Evolutionary conservation across 2,113 vertebrate genomes (phyloP).

Genomic region (Triplophysa tibetana): DNA sequence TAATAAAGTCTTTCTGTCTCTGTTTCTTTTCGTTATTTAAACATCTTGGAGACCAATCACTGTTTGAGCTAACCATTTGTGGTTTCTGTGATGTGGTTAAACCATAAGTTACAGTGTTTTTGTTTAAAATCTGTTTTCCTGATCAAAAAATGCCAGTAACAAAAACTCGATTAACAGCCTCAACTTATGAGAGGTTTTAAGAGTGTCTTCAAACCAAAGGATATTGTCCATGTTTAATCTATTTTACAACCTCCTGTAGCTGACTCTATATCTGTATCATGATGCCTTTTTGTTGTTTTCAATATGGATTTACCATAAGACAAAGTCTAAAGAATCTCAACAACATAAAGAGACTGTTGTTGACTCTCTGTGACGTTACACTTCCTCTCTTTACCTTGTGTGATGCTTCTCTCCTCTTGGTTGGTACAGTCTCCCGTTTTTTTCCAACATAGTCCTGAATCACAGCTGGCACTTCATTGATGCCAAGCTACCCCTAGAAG

Average conservation of each 20-base stretch:
- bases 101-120: constrained; percentile 1
- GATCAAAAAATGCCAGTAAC: neutral
- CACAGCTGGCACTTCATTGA: neutral
- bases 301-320: neutral
- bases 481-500: neutral
- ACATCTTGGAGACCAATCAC: neutral
- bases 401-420: neutral
- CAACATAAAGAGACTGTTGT: neutral
- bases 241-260: neutral
- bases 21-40: constrained; percentile 2
- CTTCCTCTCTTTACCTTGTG: neutral
- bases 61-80: neutral
- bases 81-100: constrained; percentile 25
- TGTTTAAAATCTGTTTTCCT: neutral
- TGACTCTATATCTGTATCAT: neutral
- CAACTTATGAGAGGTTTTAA: neutral
- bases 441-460: neutral
- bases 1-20: neutral
- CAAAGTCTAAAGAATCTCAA: neutral
- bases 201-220: constrained; percentile 7
- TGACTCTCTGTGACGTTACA: neutral
- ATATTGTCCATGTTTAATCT: constrained; percentile 15
- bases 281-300: neutral
- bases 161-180: constrained; percentile 1
- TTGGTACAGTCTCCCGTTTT: neutral